Evolutionary conservation across 2,113 vertebrate species (phyloP), one percentile per base, ranked within the genome.

Genomic region (Thermophis baileyi): DNA sequence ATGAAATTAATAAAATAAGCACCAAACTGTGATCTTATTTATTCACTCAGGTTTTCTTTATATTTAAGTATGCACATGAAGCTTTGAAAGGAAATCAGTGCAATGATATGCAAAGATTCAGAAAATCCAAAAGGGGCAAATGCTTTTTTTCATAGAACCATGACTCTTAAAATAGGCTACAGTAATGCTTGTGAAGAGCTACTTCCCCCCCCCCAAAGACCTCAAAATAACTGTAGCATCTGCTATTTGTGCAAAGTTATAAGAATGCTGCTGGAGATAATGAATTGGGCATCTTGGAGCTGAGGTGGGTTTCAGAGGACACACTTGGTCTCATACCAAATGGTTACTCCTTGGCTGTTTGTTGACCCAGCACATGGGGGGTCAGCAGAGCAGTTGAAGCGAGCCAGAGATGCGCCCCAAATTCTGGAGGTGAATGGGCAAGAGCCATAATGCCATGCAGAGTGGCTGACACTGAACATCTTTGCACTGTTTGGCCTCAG

Each of bases 401-500:
- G 3, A 35, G 7, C 6, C 51, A 89, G 4, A 49, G 7, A 50
- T 12, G 25, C 2, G 54, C 27, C 47, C 55, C 30, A 55, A 49
- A 54, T n/a, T 81, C 35, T 55, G 54, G 40, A 85, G 69, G 51
- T 85, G 69, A 89, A 35, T 8, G 69, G 88, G 24, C 25, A 57
- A 5, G 35, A 4, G 53, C 53, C 30, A 24, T 86, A 86, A 86
- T 74, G 44, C 74, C 46, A 50, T 57, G 69, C 40, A 18, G 46
- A 86, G 88, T 16, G 47, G 27, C 20, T 91, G 92, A 89, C 50
- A 46, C 94, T 85, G 94, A 95, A 96, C 95, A 93, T 96, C 97
- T 97, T 97, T 95, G 96, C 96, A 3, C 85, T 27, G 3, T 94
- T 92, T 81, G 91, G 91, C 92, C 96, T 91, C 96, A 96, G 97